Conservation (phyloP, 2,113 vertebrate species). For the Ranitomeya variabilis region DNA sequence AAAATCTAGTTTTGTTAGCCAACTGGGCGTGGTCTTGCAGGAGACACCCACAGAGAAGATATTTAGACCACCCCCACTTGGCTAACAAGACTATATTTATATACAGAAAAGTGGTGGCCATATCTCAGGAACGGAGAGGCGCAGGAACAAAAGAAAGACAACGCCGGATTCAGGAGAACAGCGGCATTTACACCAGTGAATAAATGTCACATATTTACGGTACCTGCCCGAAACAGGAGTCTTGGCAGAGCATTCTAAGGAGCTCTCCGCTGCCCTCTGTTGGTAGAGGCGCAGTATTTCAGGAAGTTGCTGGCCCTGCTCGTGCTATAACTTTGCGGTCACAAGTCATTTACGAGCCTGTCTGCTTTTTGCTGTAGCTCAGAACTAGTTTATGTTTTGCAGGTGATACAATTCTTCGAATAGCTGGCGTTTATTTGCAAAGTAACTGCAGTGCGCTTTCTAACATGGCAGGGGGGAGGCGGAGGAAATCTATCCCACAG, state of each 20-base stretch:
- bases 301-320: neutral
- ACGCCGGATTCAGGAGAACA: too few relatives aligned
- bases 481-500: neutral
- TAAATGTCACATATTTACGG: too few relatives aligned
- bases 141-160: too few relatives aligned
- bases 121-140: too few relatives aligned
- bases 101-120: too few relatives aligned
- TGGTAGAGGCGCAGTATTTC: neutral
- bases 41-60: too few relatives aligned
- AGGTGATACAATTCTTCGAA: neutral
- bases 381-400: conserved; percentile 3
- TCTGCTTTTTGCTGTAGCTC: neutral
- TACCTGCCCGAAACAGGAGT: too few relatives aligned
- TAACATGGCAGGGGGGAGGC: neutral
- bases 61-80: too few relatives aligned
- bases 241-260: neutral
- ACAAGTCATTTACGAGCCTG: neutral
- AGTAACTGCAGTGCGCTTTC: neutral
- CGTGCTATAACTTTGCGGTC: neutral
- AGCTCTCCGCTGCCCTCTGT: neutral
- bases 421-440: neutral
- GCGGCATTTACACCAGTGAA: too few relatives aligned
- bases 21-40: too few relatives aligned
- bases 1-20: too few relatives aligned
- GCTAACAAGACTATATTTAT: too few relatives aligned